Evolutionary conservation across 2,113 vertebrate genomes (phyloP).

Genomic region (Eurypyga helias): DNA sequence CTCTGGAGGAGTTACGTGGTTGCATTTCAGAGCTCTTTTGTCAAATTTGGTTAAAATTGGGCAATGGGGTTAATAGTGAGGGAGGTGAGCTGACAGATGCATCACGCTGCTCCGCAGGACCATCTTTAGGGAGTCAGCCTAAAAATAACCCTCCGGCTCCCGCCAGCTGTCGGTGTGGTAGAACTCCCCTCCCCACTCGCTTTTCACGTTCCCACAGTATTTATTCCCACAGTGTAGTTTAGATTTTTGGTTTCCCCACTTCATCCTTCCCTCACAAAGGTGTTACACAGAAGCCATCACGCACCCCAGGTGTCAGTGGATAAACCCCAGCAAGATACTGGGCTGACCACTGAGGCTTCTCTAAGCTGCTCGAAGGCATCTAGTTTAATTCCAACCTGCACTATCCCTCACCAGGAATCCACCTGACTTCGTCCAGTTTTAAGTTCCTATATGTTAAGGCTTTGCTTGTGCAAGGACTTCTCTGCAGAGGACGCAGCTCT

Average conservation of each 20-base stretch:
- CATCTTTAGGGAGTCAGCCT: not conserved
- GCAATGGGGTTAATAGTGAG: not conserved
- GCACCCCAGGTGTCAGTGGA: not conserved
- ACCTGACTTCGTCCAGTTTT: not conserved
- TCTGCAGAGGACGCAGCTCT: not conserved
- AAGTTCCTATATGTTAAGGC: not conserved
- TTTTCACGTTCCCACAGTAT: not conserved
- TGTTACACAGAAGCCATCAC: not conserved
- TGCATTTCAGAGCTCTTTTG: not conserved
- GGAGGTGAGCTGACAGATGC: not conserved
- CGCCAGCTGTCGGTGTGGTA: not conserved
- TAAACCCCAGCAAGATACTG: not conserved
- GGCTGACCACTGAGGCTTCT: not conserved
- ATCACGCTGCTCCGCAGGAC: not conserved
- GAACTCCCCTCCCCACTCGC: not conserved
- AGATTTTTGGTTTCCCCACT: not conserved
- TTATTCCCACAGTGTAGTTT: not conserved
- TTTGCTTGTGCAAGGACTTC: not conserved
- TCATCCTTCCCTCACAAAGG: not conserved
- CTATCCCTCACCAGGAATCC: not conserved
- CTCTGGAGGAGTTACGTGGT: not conserved
- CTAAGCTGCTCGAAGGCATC: not conserved
- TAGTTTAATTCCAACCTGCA: not conserved
- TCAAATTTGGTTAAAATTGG: conserved; percentile 29
- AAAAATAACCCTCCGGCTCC: conserved; percentile 35